These are phyloP conservation scores for Etia nguti DNA, from an alignment of 2,113 vertebrate species.

Conservation along the genomic window DNA sequence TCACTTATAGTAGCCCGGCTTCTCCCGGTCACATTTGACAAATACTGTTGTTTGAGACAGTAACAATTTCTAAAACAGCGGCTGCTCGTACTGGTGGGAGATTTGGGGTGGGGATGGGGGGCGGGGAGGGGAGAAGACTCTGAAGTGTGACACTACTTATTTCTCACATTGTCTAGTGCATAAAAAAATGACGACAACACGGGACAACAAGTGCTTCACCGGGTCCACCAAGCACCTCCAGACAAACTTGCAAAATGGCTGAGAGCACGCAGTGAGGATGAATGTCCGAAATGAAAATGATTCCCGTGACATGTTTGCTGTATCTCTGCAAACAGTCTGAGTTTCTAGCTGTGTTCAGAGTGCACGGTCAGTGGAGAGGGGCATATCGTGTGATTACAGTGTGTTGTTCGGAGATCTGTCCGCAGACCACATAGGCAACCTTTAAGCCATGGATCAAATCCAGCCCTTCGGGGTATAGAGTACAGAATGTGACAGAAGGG, in stretches of 20 bases:
- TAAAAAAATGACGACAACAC: slow-evolving; percentile 37
- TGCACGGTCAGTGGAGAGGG: slow-evolving; percentile 45
- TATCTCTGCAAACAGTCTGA: slow-evolving; percentile 26
- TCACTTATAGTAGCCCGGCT: slow-evolving; percentile 54
- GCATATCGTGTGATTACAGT: slow-evolving; percentile 70
- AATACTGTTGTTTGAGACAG: slow-evolving; percentile 67
- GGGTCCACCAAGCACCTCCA: slow-evolving; percentile 11
- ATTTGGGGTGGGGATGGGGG: neutral
- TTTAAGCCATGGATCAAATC: slow-evolving; percentile 76
- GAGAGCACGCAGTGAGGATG: slow-evolving; percentile 23
- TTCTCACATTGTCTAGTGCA: slow-evolving; percentile 45
- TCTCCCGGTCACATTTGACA: slow-evolving; percentile 59
- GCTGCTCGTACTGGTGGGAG: slow-evolving; percentile 5
- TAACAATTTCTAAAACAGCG: slow-evolving; percentile 60
- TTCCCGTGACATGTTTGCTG: slow-evolving; percentile 24
- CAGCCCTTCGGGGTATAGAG: slow-evolving; percentile 70
- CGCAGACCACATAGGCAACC: slow-evolving; percentile 71
- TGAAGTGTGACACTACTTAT: slow-evolving; percentile 64
- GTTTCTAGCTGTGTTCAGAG: slow-evolving; percentile 28
- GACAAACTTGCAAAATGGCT: slow-evolving; percentile 23
- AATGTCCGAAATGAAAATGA: slow-evolving; percentile 41
- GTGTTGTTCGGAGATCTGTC: slow-evolving; percentile 67
- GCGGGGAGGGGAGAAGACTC: slow-evolving; percentile 20
- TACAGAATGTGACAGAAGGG: slow-evolving; percentile 65
- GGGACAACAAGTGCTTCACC: slow-evolving; percentile 49